Base-by-base conservation (phyloP, 2,888 invertebrate genomes). In the Deroplatys truncata region DNA sequence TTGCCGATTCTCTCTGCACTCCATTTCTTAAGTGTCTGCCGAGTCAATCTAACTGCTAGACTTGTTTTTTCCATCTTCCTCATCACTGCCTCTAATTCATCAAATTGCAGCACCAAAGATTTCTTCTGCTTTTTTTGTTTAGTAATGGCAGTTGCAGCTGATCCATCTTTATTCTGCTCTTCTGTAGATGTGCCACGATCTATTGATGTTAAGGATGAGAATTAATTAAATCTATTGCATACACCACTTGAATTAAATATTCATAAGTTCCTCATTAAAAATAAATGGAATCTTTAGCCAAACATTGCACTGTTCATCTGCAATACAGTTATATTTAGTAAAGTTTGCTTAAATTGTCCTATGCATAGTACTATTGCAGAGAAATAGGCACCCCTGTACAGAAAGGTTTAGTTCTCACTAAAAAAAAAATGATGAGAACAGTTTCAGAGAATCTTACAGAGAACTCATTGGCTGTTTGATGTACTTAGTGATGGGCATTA, bases 41-140 rank as follows among this genome's bases (percentile, higher is more conserved):
- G 20, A 72, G 10, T 72, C 56, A 72, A 15, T 72, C 20, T 72
- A 20, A 2, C 20, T 20, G 56, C 9, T 7, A 20, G 0, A 72
- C 20, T 2, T 20, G 56, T 15, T 15, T 72, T 25, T 72, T 72
- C 56, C 2, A 0, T 5, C 20, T 72, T 72, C 7, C 1, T 1
- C 20, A 20, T 20, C 16, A 72, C 56, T 20, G 10, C 56, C 20
- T 72, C 56, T 20, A 72, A 20, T 2, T 72, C 20, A 20, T 72
- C 43, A 31, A 87, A 35, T 13, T 82, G n/a, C 82, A 87, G 43
- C n/a, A 35, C 9, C n/a, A 31, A 35, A 43, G 16, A 0, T n/a
- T 87, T 87, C 83, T 35, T 82, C 86, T 82, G 87, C 28, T 85
- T 85, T 28, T 85, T 43, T 31, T 87, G 82, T n/a, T 83, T 87